Percentiles rank a stretch among this genome's conserved stretches.
These are phyloP conservation scores for Buceros bicornis DNA, from an alignment of 2,797 vertebrate species.

Conservation along the genomic window DNA sequence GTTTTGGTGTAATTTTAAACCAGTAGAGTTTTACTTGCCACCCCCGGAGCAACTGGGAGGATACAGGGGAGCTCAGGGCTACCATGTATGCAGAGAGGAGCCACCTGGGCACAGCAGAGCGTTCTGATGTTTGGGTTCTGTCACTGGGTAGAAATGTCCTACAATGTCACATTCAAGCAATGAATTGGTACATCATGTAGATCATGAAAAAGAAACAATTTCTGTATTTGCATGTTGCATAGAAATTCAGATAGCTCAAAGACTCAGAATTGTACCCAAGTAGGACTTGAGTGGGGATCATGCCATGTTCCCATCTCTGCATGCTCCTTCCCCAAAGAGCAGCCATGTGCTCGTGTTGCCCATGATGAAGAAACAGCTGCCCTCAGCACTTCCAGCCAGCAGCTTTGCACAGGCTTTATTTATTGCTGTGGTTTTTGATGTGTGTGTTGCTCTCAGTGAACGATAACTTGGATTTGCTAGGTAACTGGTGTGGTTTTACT, in stretches of 20 bases:
- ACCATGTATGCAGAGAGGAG: rapidly evolving
- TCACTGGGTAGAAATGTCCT: neutral
- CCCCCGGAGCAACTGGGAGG: neutral
- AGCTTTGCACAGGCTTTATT: neutral
- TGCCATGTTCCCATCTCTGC: neutral
- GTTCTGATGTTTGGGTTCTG: rapidly evolving
- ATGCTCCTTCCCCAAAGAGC: neutral
- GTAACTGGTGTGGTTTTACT: neutral
- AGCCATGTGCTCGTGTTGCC: neutral
- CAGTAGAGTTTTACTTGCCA: neutral
- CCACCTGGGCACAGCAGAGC: no score
- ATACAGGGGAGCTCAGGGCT: neutral
- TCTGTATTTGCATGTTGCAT: neutral
- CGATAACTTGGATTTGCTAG: neutral
- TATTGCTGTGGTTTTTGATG: neutral
- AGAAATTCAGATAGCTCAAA: neutral
- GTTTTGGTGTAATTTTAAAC: neutral
- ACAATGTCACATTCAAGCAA: neutral
- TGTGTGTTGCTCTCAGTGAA: neutral
- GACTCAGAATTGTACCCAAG: neutral
- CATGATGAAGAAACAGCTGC: rapidly evolving
- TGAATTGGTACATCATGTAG: neutral
- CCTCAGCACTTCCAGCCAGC: neutral
- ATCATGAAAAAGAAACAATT: neutral
- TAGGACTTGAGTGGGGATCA: neutral